These are phyloP conservation scores for Tyria jacobaeae DNA, from an alignment of 2,888 invertebrate genomes.

Conservation along the genomic window DNA sequence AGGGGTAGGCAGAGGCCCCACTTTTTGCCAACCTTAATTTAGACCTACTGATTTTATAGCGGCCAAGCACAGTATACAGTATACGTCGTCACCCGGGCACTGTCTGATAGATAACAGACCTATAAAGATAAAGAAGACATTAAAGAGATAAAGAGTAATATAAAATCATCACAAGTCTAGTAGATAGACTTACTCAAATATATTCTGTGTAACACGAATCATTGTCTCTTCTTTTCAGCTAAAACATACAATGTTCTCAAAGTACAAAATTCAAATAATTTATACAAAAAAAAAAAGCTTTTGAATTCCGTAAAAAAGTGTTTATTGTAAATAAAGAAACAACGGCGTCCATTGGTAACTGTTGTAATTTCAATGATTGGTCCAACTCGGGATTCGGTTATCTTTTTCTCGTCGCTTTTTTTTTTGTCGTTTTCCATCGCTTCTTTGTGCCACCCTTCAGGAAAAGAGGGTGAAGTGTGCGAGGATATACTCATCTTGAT, in stretches of 20 bases:
- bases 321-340: slow-evolving; percentile 45
- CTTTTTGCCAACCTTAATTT: too few species aligned
- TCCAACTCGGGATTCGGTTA: slow-evolving; percentile 71
- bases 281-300: not conserved
- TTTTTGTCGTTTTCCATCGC: slow-evolving; percentile 77
- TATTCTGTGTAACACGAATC: not conserved
- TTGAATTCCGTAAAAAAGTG: slow-evolving; percentile 22
- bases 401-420: slow-evolving; percentile 73
- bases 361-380: slow-evolving; percentile 82
- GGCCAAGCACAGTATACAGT: too few species aligned
- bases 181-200: too few species aligned
- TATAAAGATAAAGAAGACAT: too few species aligned
- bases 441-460: slow-evolving; percentile 81
- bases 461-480: slow-evolving; percentile 71
- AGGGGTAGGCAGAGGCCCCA: too few species aligned
- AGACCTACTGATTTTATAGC: too few species aligned
- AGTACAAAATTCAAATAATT: slow-evolving; percentile 4
- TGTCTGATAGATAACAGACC: too few species aligned
- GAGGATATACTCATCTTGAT: slow-evolving; percentile 57
- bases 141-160: too few species aligned
- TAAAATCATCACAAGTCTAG: too few species aligned
- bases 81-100: too few species aligned
- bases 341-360: slow-evolving; percentile 48
- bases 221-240: not conserved
- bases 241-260: slow-evolving; percentile 1